Evolutionary conservation across 1,140 invertebrate species (phyloP).

Genomic region (Drosophila bipectinata): DNA sequence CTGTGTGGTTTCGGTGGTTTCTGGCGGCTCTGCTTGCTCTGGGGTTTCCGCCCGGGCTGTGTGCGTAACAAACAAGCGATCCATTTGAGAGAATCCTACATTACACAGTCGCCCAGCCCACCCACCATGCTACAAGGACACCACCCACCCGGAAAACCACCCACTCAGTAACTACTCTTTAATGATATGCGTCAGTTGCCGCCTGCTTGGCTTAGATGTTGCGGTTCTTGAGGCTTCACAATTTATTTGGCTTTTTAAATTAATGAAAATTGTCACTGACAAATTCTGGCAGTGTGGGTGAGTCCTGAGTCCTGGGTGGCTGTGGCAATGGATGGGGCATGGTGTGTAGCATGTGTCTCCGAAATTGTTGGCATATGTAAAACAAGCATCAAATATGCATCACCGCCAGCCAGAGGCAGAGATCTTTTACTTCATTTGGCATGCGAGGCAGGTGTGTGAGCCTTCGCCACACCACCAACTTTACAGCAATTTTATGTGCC

Average conservation of each 20-base stretch:
- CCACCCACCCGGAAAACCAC: background rate
- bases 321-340: background rate
- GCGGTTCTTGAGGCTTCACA: slow-evolving; percentile 38
- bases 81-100: slow-evolving; percentile 23
- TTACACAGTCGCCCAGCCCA: background rate
- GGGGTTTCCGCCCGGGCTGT: slow-evolving; percentile 5
- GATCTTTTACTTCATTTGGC: slow-evolving; percentile 67
- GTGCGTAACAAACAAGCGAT: slow-evolving; percentile 44
- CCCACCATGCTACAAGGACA: background rate
- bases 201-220: slow-evolving; percentile 35
- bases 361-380: slow-evolving; percentile 67
- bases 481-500: slow-evolving; percentile 64
- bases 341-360: slow-evolving; percentile 32
- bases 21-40: background rate
- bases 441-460: slow-evolving; percentile 69
- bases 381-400: slow-evolving; percentile 76
- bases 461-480: slow-evolving; percentile 16
- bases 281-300: slow-evolving; percentile 48
- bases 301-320: background rate
- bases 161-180: slow-evolving; percentile 37
- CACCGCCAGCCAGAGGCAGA: slow-evolving; percentile 21
- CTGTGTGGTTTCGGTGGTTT: background rate
- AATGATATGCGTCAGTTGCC: slow-evolving; percentile 50
- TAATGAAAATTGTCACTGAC: slow-evolving; percentile 81
- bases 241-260: slow-evolving; percentile 75